Percentiles rank a stretch among this genome's conserved stretches.
phyloP scores from a whole-genome alignment of 2,797 vertebrate genomes.

The Oreonectes daqikongensis region DNA sequence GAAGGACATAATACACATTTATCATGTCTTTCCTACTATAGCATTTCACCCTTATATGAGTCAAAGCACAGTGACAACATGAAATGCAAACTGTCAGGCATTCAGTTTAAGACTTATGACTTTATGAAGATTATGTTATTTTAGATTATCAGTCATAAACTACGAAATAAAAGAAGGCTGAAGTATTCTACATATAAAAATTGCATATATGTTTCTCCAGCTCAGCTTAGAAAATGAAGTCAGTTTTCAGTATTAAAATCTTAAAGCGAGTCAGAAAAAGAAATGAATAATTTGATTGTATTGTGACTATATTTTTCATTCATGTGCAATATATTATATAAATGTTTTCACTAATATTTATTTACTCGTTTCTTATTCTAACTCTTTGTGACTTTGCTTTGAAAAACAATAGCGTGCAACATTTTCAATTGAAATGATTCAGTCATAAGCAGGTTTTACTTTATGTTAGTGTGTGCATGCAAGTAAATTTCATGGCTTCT shows the following conservation, averaged over 20 bases:
- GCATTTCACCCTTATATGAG: background rate
- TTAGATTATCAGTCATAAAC: conserved; percentile 24
- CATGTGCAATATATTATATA: no score
- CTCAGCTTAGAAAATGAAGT: no score
- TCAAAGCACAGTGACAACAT: conserved; percentile 1
- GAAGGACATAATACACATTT: conserved; percentile 21
- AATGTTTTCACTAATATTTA: no score
- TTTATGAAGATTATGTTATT: conserved; percentile 8
- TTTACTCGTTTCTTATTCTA: background rate
- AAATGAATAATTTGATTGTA: no score
- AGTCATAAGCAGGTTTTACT: background rate
- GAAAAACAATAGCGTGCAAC: background rate
- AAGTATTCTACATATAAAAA: no score
- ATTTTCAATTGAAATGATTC: background rate
- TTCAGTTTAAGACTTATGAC: conserved; percentile 30
- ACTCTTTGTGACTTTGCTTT: background rate
- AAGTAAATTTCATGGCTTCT: conserved; percentile 18
- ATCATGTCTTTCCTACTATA: background rate
- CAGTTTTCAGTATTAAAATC: no score
- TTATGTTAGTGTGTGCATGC: conserved; percentile 12
- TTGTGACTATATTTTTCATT: no score
- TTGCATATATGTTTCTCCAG: no score
- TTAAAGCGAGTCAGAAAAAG: no score
- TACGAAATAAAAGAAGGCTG: no score
- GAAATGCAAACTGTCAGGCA: conserved; percentile 6